Conservation (phyloP, 2,113 vertebrate genomes). For the Lepisosteus oculatus region DNA sequence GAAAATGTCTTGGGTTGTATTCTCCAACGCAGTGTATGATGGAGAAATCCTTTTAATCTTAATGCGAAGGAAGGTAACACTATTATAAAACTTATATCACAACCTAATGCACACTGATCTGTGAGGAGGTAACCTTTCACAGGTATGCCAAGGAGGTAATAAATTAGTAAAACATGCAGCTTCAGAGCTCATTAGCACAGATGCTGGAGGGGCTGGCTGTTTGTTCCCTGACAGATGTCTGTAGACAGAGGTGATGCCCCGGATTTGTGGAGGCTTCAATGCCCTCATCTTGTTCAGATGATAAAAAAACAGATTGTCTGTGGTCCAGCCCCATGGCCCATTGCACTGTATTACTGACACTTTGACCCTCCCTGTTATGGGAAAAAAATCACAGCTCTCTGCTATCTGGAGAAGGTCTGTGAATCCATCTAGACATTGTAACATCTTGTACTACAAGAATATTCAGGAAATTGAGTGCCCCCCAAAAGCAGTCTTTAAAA, state of each 20-base stretch:
- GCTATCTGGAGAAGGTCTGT: too few relatives aligned
- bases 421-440: not conserved
- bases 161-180: conserved; percentile 44
- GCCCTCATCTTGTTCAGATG: conserved; percentile 32
- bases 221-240: conserved; percentile 28
- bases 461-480: too few relatives aligned
- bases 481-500: too few relatives aligned
- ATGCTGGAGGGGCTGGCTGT: conserved; percentile 35
- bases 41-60: not conserved
- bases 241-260: conserved; percentile 16
- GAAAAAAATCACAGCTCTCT: not conserved
- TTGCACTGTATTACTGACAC: not conserved
- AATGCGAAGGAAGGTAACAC: conserved; percentile 25
- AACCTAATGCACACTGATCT: conserved; percentile 29
- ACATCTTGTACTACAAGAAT: too few relatives aligned
- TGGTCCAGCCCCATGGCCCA: conserved; percentile 14
- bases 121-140: conserved; percentile 54
- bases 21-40: too few relatives aligned
- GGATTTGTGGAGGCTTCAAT: conserved; percentile 30
- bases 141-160: conserved; percentile 49
- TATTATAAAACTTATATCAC: conserved; percentile 42
- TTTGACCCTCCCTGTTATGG: not conserved
- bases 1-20: too few relatives aligned
- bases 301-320: conserved; percentile 41
- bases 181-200: conserved; percentile 59